Base-by-base conservation (phyloP, 2,797 vertebrate genomes). In the Gobionotothen gibberifrons region DNA sequence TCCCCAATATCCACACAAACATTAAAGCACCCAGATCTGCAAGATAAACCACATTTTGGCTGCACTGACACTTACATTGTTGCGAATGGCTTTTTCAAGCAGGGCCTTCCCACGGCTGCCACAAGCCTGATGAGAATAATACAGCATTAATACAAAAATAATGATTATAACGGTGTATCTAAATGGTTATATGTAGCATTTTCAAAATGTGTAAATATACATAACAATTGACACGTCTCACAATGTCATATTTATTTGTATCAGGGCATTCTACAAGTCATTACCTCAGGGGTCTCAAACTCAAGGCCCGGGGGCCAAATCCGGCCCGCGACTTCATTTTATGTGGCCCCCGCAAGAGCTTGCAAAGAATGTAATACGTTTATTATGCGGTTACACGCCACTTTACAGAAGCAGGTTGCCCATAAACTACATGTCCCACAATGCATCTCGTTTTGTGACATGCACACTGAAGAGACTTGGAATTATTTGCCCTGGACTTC, bases 61-160 rank as follows among this genome's bases (percentile, higher is more conserved):
- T 67, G 6, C 8, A 13, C 3, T 17, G 3, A 92, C 93, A 92
- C 94, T 95, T 81, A 97, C 97, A 80, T 96, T 95, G 72, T 95
- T 96, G 81, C 92, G 92, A 65, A 97, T 96, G 67, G 95, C 97
- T 89, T 96, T 97, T 92, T 96, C 95, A 59, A 97, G 91, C 22
- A 98, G 88, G n/a, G 94, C 95, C 84, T 95, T 97, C 4, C 96
- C 97, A 58, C 96, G 93, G 84, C 97, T 98, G 77, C 94, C 84
- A 76, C 93, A 95, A 2, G 69, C 88, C 96, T 97, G 91, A 0
- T 3, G 57, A 66, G 4, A 76, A 39, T 85, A 73, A 65, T 0
- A 44, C 2, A 36, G 32, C 26, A 26, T 26, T 26, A 26, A 26
- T 26, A 26, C 26, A 26, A 0, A 36, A 36, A 36, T 36, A 36